phyloP scores from a whole-genome alignment of 2,888 invertebrate genomes.

The Troilus luridus region DNA sequence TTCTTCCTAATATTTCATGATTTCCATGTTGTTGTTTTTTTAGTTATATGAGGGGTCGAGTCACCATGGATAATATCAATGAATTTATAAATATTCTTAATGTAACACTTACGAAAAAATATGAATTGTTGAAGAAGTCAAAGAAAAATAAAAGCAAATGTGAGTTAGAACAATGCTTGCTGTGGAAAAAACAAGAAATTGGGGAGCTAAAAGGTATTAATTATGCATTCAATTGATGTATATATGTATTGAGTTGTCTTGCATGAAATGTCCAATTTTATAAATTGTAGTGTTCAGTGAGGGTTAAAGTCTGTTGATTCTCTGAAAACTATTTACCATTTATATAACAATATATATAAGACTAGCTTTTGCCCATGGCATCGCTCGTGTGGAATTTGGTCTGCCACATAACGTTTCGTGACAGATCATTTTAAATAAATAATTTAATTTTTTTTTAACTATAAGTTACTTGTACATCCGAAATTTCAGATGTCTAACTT shows the following conservation, averaged over 20 bases:
- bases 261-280: too few relatives aligned
- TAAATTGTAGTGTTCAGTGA: too few relatives aligned
- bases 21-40: neutral
- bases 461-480: too few relatives aligned
- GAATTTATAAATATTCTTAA: conserved; percentile 45
- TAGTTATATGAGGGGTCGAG: conserved; percentile 49
- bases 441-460: too few relatives aligned
- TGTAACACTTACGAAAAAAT: conserved; percentile 27
- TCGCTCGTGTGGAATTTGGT: too few relatives aligned
- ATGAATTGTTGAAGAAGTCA: conserved; percentile 17
- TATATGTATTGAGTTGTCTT: neutral
- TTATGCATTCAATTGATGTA: neutral
- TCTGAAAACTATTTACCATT: neutral
- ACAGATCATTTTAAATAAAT: too few relatives aligned
- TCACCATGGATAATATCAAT: conserved; percentile 41
- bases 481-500: too few relatives aligned
- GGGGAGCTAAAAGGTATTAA: conserved; percentile 33
- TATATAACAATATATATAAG: too few relatives aligned
- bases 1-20: neutral
- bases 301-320: too few relatives aligned
- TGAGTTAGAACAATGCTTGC: conserved; percentile 40
- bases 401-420: too few relatives aligned
- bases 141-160: conserved; percentile 34
- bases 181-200: conserved; percentile 27
- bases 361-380: too few relatives aligned